Base-by-base conservation (phyloP, 2,113 vertebrate species). In the Laticauda colubrina region DNA sequence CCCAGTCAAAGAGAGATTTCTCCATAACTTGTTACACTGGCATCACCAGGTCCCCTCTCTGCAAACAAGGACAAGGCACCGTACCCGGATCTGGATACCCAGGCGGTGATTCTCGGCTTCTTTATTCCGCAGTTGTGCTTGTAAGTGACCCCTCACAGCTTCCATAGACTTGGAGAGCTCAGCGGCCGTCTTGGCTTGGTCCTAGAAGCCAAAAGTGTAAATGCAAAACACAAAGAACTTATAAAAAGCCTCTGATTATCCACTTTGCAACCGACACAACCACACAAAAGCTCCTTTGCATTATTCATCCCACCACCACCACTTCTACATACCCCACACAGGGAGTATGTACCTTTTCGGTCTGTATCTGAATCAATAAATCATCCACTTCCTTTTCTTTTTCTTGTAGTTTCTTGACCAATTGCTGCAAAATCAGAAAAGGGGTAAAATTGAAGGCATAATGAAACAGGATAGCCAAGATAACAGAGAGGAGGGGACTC, bases 61-160 rank as follows among this genome's bases (percentile, higher is more conserved):
- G 29, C 34, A 34, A 20, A 61, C 81, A 20, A 59, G 2, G 39
- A 53, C 56, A 0, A 85, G 15, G 48, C 5, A 26, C 87, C 0
- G 4, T 96, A 99, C 99, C 98, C 97, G 97, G 34, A 99, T 98
- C 96, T 98, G 98, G 23, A 97, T 93, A 0, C 92, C 87, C 2
- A 99, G 97, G 0, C 98, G 98, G 96, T 97, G 98, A 94, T 98
- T 99, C 87, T 99, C 98, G 0, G 98, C 98, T 85, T 99, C 99
- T 94, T 98, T 99, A 94, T 91, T 98, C 34, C 98, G 97, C 54
- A 99, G 94, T 94, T 98, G 98, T 0, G 97, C 97, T 95, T 99
- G 99, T 59, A 99, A 96, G 93, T 97, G 98, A 57, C 97, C 98
- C 93, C 97, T 97, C 93, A 98, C 97, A 0, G 97, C 95, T 93